phyloP scores from a whole-genome alignment of 2,113 vertebrate species.

The Proteles cristata region DNA sequence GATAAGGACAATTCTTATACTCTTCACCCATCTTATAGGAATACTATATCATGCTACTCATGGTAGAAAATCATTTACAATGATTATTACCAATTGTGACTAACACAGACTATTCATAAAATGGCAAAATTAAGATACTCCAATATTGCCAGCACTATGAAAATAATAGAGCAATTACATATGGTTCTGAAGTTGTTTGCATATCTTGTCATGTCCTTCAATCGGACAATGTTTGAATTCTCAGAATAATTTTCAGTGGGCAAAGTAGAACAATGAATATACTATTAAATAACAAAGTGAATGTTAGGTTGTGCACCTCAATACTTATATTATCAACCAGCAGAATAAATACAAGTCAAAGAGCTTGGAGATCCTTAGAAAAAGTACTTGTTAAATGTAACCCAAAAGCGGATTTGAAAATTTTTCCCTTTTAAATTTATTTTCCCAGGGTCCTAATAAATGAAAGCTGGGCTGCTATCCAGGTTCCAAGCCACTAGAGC shows the following conservation, averaged over 20 bases:
- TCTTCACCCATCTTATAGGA: background rate
- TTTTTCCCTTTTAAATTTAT: constrained; percentile 75
- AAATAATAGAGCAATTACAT: background rate
- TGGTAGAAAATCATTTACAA: background rate
- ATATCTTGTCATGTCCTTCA: background rate
- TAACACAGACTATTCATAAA: background rate
- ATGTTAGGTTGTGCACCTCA: background rate
- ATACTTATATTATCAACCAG: constrained; percentile 45
- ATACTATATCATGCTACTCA: background rate
- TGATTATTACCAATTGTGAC: background rate
- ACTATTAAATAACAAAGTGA: constrained; percentile 18
- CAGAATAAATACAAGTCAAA: constrained; percentile 40
- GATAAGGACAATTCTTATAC: background rate
- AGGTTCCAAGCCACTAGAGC: constrained; percentile 80
- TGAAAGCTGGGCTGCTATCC: constrained; percentile 78
- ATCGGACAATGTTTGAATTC: background rate
- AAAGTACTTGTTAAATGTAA: constrained; percentile 66
- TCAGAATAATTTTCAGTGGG: constrained; percentile 21
- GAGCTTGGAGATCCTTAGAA: constrained; percentile 46
- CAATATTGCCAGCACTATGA: background rate
- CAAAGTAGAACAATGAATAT: background rate
- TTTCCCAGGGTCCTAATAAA: constrained; percentile 80
- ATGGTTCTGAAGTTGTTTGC: background rate
- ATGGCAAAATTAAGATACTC: background rate
- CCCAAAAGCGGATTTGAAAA: constrained; percentile 68